Evolutionary conservation across 23 tunicate genomes (phyloP).

Genomic region (Phallusia fumigata): DNA sequence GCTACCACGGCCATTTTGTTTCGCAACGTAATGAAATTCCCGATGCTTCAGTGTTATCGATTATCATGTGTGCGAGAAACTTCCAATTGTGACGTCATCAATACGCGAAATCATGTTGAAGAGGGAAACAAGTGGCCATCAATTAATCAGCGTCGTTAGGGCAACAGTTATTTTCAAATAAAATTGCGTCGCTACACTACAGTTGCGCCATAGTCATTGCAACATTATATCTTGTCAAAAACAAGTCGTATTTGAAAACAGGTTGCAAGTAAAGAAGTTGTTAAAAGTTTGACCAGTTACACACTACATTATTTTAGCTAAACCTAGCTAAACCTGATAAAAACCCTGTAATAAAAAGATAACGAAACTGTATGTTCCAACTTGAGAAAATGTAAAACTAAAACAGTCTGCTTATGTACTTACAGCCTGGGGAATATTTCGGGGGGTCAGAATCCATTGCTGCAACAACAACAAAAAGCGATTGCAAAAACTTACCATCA

Average conservation of each 20-base stretch:
- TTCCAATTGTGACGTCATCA: background rate
- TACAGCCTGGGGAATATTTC: constrained; percentile 11
- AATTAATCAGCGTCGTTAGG: background rate
- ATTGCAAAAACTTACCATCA: too few species aligned
- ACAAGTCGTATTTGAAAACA: background rate
- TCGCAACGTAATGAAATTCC: too few species aligned
- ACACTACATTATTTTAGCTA: too few species aligned
- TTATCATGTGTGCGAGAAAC: background rate
- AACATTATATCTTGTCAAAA: background rate
- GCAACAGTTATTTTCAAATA: background rate
- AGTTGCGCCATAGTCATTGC: background rate
- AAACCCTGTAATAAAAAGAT: too few species aligned
- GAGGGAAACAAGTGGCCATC: constrained; percentile 1
- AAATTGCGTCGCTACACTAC: background rate
- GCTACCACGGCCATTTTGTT: too few species aligned
- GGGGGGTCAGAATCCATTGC: constrained; percentile 2
- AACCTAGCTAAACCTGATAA: too few species aligned
- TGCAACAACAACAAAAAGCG: background rate
- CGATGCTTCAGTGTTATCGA: too few species aligned
- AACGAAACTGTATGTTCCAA: too few species aligned
- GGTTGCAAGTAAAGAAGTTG: background rate
- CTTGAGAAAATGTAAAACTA: too few species aligned
- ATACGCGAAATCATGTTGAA: background rate
- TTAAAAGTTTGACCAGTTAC: background rate
- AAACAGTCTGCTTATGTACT: background rate